Conservation (phyloP, 2,113 vertebrate species). For the Dicentrarchus labrax region DNA sequence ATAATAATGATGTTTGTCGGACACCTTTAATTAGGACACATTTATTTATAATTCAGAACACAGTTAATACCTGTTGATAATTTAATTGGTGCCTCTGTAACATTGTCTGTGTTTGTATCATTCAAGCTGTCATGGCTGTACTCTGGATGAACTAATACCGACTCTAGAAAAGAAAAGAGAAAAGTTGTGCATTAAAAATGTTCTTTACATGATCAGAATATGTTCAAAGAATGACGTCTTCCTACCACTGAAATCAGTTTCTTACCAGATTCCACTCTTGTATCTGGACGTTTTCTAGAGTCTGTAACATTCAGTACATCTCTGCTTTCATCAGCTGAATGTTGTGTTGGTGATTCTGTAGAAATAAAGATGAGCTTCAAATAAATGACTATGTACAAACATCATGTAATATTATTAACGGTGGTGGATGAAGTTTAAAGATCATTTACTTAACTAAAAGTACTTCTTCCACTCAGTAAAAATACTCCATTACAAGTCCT, state of each 20-base stretch:
- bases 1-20: too few relatives aligned
- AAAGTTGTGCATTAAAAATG: background rate
- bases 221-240: background rate
- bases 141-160: conserved; percentile 18
- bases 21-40: background rate
- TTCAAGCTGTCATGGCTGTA: background rate
- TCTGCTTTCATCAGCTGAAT: background rate
- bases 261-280: conserved; percentile 22
- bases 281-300: background rate
- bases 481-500: too few relatives aligned
- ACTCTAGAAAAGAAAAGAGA: conserved; percentile 13
- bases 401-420: too few relatives aligned
- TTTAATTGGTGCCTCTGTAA: conserved; percentile 21
- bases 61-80: conserved; percentile 37
- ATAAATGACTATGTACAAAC: too few relatives aligned
- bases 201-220: background rate
- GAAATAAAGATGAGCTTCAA: background rate
- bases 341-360: background rate
- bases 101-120: conserved; percentile 11
- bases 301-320: conserved; percentile 3
- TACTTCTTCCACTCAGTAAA: too few relatives aligned
- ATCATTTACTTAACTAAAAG: too few relatives aligned
- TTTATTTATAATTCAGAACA: background rate
- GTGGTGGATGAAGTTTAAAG: too few relatives aligned
- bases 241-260: background rate